Base-by-base conservation (phyloP, 1,140 invertebrate genomes). In the Coenobita brevimanus region DNA sequence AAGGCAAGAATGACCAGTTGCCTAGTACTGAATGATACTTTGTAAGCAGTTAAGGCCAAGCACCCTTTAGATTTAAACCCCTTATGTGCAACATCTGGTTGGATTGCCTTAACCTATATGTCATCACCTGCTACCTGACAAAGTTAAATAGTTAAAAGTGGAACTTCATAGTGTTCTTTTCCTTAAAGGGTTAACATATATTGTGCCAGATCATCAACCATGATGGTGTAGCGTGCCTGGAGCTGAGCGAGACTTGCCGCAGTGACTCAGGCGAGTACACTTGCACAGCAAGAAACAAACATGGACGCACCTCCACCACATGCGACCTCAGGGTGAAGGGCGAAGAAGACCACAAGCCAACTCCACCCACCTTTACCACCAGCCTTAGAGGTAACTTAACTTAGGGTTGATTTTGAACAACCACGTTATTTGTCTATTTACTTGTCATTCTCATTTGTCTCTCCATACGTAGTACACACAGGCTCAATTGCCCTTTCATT, bases 181-280 rank as follows among this genome's bases (percentile, higher is more conserved):
- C n/a, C n/a, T n/a, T n/a, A n/a, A n/a, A n/a, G n/a, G n/a, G n/a
- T n/a, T n/a, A n/a, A 36, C 30, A 43, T 27, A 57, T 30, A 36
- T 84, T 64, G 41, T 27, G 33, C 24, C 81, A 89, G 67, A 82
- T 88, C 27, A 93, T 93, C 82, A 94, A 93, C 83, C 92, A 93
- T 2, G 95, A 95, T 91, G 96, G 96, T 8, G 93, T 97, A 64
- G 95, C 95, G 30, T 95, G 94, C 30, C 92, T 98, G 82, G 96
- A 97, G 92, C 94, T 98, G 15, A 91, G 91, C n/a, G 91, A 92
- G 38, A 91, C 92, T 46, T 80, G 64, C 91, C 95, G 85, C 93
- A 91, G 92, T 75, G 92, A 92, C 87, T 88, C 89, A 13, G 92
- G 90, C 15, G 91, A 92, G 82, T 92, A 92, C 83, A 91, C 91